These are phyloP conservation scores for Hycleus cichorii DNA, from an alignment of 1,140 invertebrate species.

Conservation along the genomic window DNA sequence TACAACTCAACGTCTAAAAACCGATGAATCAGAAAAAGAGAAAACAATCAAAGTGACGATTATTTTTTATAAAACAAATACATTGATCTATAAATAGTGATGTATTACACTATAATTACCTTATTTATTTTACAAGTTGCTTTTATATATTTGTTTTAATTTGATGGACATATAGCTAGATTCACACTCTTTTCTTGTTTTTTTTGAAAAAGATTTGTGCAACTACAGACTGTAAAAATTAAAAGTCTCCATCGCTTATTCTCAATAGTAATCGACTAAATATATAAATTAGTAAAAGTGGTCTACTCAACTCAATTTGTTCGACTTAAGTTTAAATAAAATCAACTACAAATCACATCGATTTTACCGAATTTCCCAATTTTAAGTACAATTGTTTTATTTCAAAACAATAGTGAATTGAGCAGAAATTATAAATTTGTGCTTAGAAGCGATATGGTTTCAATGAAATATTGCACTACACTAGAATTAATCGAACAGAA, in stretches of 20 bases:
- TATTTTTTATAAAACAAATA: conserved; percentile 5
- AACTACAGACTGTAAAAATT: conserved; percentile 27
- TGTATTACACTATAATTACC: conserved; percentile 23
- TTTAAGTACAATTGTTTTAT: not conserved
- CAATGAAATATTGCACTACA: not conserved
- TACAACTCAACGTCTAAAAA: conserved; percentile 8
- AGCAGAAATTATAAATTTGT: conserved; percentile 2
- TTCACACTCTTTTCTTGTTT: conserved; percentile 14
- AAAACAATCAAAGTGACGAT: conserved; percentile 8
- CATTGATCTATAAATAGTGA: conserved; percentile 19
- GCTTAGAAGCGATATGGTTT: not conserved
- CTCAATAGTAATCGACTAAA: conserved; percentile 13
- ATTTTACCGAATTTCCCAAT: too few relatives aligned
- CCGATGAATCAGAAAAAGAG: not conserved
- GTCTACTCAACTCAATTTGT: conserved; percentile 4
- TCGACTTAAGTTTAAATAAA: too few relatives aligned
- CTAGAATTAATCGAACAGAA: not conserved
- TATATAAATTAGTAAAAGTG: not conserved
- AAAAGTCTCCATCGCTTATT: conserved; percentile 27
- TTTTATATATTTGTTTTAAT: not conserved
- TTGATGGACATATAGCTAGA: conserved; percentile 22
- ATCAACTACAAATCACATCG: too few relatives aligned
- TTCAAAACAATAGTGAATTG: not conserved
- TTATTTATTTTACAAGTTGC: conserved; percentile 20
- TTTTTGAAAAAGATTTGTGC: conserved; percentile 15